phyloP scores from a whole-genome alignment of 1,140 invertebrate genomes.

The Caerostris darwini region DNA sequence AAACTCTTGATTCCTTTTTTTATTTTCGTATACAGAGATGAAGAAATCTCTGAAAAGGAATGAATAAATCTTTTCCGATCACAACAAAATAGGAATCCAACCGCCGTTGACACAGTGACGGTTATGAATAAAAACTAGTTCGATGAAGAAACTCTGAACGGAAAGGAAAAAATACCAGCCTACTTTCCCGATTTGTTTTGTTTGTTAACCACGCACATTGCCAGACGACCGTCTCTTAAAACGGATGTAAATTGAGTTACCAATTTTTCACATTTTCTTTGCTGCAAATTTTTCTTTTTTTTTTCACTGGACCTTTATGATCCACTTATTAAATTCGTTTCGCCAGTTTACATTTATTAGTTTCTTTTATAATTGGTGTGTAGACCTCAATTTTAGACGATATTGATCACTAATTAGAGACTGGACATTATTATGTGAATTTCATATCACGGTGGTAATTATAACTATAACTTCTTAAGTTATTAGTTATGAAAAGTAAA shows the following conservation, averaged over 20 bases:
- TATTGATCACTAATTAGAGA: too few species aligned
- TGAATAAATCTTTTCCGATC: constrained; percentile 45
- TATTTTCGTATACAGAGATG: neutral
- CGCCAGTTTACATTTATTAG: too few species aligned
- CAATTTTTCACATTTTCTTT: neutral
- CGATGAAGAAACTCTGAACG: constrained; percentile 17
- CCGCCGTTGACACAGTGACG: constrained; percentile 38
- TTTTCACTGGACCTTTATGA: too few species aligned
- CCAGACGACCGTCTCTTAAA: neutral
- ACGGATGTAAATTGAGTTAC: neutral
- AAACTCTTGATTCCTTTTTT: neutral
- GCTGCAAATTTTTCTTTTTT: too few species aligned
- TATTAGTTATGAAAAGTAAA: too few species aligned
- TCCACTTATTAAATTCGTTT: too few species aligned
- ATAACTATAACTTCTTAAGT: too few species aligned
- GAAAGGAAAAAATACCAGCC: constrained; percentile 28
- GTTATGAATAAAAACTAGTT: constrained; percentile 23
- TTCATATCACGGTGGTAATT: too few species aligned
- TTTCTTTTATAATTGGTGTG: too few species aligned
- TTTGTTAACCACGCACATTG: neutral
- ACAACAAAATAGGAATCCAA: constrained; percentile 23
- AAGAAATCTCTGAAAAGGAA: neutral
- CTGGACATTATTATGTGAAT: too few species aligned
- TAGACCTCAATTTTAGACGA: too few species aligned
- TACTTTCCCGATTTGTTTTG: constrained; percentile 4